phyloP scores from a whole-genome alignment of 2,888 invertebrate species.

The Lepeophtheirus nordmannii region DNA sequence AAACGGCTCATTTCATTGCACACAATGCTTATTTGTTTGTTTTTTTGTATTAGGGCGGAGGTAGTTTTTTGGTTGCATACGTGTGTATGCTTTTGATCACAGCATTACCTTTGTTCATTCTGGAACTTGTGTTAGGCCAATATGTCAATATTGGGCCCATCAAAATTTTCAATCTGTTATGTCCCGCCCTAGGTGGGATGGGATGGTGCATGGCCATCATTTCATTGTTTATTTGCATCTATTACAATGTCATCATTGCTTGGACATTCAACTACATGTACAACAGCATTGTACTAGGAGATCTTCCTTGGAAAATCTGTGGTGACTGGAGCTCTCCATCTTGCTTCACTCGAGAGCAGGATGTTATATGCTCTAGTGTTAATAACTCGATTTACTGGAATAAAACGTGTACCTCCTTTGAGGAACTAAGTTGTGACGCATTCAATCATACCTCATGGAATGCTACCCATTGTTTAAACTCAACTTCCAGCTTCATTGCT shows the following conservation, averaged over 20 bases:
- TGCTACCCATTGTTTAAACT: not conserved
- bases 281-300: constrained; percentile 31
- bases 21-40: not conserved
- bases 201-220: constrained; percentile 61
- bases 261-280: constrained; percentile 63
- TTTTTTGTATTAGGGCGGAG: constrained; percentile 31
- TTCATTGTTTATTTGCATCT: constrained; percentile 55
- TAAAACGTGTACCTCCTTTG: not conserved
- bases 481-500: not conserved
- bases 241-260: constrained; percentile 58
- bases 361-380: not conserved
- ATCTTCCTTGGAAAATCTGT: constrained; percentile 54
- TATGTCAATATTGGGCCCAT: constrained; percentile 61
- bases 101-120: constrained; percentile 62
- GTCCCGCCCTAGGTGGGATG: constrained; percentile 56
- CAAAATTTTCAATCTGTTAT: constrained; percentile 61
- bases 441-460: not conserved
- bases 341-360: constrained; percentile 1
- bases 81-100: constrained; percentile 59
- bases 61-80: constrained; percentile 57
- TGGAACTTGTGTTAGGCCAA: constrained; percentile 66
- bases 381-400: constrained; percentile 1
- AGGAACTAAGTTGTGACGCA: not conserved
- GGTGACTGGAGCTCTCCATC: constrained; percentile 50
- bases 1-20: not conserved